Evolutionary conservation across 1,140 invertebrate genomes (phyloP).

Genomic region (Lucilia sericata): DNA sequence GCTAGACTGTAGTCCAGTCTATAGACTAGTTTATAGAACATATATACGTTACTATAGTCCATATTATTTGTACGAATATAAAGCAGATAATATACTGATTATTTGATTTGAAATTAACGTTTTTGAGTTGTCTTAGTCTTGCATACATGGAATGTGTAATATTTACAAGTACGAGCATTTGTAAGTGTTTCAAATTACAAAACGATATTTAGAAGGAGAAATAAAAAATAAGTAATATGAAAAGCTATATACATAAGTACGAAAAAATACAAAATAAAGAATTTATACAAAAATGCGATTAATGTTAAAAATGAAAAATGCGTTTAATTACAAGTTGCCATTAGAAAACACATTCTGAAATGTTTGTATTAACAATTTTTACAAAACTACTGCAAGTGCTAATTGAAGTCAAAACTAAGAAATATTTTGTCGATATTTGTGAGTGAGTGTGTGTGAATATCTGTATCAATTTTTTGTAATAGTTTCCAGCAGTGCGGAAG

Average conservation of each 20-base stretch:
- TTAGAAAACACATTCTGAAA: constrained; percentile 10
- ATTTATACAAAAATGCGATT: constrained; percentile 16
- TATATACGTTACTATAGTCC: too few relatives aligned
- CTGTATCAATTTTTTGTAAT: too few relatives aligned
- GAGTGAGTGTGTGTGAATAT: too few relatives aligned
- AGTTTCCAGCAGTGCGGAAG: too few relatives aligned
- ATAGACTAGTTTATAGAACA: too few relatives aligned
- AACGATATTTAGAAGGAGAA: not conserved
- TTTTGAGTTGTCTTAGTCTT: too few relatives aligned
- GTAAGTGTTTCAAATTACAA: constrained; percentile 17
- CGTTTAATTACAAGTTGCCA: constrained; percentile 39
- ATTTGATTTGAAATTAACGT: too few relatives aligned
- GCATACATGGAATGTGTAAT: too few relatives aligned
- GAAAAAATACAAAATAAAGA: not conserved
- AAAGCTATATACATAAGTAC: not conserved
- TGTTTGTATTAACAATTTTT: not conserved
- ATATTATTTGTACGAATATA: too few relatives aligned
- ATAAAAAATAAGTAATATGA: not conserved
- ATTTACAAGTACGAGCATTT: too few relatives aligned
- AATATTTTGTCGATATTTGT: not conserved
- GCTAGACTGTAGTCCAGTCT: too few relatives aligned
- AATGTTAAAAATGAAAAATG: constrained; percentile 42
- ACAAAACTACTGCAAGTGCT: not conserved
- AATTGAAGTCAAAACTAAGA: not conserved
- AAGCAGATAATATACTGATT: too few relatives aligned